These are phyloP conservation scores for Galagoides demidoff DNA, from an alignment of 2,797 vertebrate species.

Conservation along the genomic window DNA sequence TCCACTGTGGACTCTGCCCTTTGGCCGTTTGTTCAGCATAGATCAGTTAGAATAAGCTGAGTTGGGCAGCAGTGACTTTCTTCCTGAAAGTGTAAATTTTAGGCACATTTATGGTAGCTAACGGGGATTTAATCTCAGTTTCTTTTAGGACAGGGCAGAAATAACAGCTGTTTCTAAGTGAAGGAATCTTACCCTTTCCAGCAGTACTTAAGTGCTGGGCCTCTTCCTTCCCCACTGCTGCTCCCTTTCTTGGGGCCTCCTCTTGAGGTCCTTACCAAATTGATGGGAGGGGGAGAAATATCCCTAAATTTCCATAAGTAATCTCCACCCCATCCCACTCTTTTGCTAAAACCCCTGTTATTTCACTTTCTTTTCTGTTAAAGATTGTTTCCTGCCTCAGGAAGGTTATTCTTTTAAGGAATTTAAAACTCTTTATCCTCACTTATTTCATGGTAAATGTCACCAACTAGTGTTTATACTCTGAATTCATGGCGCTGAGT, in stretches of 20 bases:
- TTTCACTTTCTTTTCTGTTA: slow-evolving; percentile 24
- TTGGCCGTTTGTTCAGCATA: background rate
- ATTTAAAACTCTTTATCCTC: slow-evolving; percentile 36
- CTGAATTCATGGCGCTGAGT: background rate
- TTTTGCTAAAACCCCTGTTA: background rate
- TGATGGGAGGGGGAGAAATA: background rate
- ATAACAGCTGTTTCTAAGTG: background rate
- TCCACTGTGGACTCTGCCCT: background rate
- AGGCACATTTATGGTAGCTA: background rate
- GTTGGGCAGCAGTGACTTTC: background rate
- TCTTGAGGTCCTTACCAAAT: background rate
- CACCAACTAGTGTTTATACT: background rate
- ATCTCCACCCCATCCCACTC: no score
- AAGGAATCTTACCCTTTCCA: background rate
- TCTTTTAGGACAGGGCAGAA: background rate
- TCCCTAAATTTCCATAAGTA: background rate
- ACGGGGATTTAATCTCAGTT: background rate
- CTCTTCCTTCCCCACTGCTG: background rate
- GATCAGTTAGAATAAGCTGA: background rate
- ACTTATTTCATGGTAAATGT: slow-evolving; percentile 23
- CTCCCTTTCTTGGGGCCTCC: background rate
- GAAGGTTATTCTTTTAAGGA: slow-evolving; percentile 42
- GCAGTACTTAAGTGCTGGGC: background rate
- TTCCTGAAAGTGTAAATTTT: background rate
- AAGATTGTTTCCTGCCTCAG: slow-evolving; percentile 55